Conservation (phyloP, 2,888 invertebrate species). For the Ferdinandea cuprea region DNA sequence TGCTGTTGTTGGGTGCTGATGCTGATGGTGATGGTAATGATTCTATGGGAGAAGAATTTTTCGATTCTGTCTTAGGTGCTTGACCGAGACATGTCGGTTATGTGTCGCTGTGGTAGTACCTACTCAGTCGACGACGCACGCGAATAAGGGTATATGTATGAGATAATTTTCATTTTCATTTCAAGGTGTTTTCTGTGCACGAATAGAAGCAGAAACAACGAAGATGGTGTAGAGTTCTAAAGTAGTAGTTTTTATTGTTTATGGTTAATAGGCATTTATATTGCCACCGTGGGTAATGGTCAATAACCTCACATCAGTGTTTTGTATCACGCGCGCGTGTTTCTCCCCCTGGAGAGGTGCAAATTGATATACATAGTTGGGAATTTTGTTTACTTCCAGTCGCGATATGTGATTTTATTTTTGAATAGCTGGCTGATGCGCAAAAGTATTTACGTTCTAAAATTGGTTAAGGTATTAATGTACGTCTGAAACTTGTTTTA, state of each 20-base stretch:
- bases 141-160: slow-evolving; percentile 54
- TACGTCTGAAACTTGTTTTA: not conserved
- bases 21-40: slow-evolving; percentile 29
- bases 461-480: not conserved
- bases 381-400: slow-evolving; percentile 39
- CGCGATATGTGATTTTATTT: slow-evolving; percentile 6
- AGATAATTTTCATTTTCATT: slow-evolving; percentile 76
- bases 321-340: slow-evolving; percentile 25
- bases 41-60: slow-evolving; percentile 43
- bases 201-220: slow-evolving; percentile 29
- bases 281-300: slow-evolving; percentile 57
- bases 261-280: slow-evolving; percentile 67
- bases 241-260: slow-evolving; percentile 39
- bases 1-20: slow-evolving; percentile 12
- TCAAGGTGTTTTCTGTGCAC: slow-evolving; percentile 70
- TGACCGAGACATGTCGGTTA: slow-evolving; percentile 25
- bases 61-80: slow-evolving; percentile 45
- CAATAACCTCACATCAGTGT: slow-evolving; percentile 53
- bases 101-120: slow-evolving; percentile 11
- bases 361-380: slow-evolving; percentile 46
- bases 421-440: slow-evolving; percentile 41
- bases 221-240: slow-evolving; percentile 22
- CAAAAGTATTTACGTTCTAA: slow-evolving; percentile 39
- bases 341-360: slow-evolving; percentile 46
- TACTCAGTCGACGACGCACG: slow-evolving; percentile 16